phyloP scores from a whole-genome alignment of 2,888 invertebrate genomes.

The Anagyrus pseudococci region DNA sequence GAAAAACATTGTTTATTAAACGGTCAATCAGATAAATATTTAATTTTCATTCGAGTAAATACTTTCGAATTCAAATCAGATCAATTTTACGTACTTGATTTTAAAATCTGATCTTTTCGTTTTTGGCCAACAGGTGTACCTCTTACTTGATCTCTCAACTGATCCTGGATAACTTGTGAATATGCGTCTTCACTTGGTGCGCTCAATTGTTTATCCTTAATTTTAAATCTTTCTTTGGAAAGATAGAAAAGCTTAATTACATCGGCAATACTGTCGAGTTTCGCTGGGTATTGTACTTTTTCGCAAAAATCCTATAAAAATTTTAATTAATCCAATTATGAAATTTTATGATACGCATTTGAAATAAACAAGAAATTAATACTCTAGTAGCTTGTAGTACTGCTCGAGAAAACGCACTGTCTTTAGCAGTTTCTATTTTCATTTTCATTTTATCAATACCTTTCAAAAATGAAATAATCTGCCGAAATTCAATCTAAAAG shows the following conservation, averaged over 20 bases:
- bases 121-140: constrained; percentile 21
- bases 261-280: constrained; percentile 23
- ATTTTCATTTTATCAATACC: constrained; percentile 46
- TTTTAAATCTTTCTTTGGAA: constrained; percentile 23
- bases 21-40: too few relatives aligned
- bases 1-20: constrained; percentile 1
- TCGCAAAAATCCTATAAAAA: constrained; percentile 31
- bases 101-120: constrained; percentile 24
- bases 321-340: neutral
- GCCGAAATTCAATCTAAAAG: constrained; percentile 46
- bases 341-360: neutral
- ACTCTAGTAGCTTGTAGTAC: constrained; percentile 50
- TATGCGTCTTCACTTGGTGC: constrained; percentile 23
- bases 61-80: too few relatives aligned
- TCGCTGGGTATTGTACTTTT: constrained; percentile 22
- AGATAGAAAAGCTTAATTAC: constrained; percentile 28
- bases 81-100: constrained; percentile 4
- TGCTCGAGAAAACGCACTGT: constrained; percentile 42
- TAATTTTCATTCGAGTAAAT: too few relatives aligned
- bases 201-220: neutral
- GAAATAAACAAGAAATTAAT: constrained; percentile 4
- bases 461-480: constrained; percentile 45
- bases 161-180: constrained; percentile 29
- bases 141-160: constrained; percentile 35
- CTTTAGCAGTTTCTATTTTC: constrained; percentile 42